These are phyloP conservation scores for Stomatorhinus ivindoensis DNA, from an alignment of 2,113 vertebrate genomes.

Conservation along the genomic window DNA sequence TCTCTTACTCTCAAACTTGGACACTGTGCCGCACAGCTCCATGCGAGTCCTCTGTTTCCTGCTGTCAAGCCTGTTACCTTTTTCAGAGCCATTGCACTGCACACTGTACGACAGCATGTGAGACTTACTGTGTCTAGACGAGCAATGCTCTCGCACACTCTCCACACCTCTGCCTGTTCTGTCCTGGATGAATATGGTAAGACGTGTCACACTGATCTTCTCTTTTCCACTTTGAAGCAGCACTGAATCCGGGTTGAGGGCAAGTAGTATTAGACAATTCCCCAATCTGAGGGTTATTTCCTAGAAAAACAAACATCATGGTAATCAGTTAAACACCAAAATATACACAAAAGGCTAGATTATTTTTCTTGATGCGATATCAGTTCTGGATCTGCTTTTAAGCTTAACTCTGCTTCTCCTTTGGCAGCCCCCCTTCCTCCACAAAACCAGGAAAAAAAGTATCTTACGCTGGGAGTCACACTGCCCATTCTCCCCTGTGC, in stretches of 20 bases:
- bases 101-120: not conserved
- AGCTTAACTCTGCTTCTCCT: not conserved
- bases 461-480: not conserved
- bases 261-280: not conserved
- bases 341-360: not conserved
- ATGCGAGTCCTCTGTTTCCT: not conserved
- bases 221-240: not conserved
- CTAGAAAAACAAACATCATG: not conserved
- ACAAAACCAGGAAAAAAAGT: slow-evolving; percentile 4
- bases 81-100: not conserved
- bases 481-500: not conserved
- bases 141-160: not conserved
- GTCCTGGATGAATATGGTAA: not conserved
- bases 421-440: not conserved
- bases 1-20: not conserved
- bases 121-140: not conserved
- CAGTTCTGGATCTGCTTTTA: not conserved
- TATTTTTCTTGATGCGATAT: not conserved
- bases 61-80: not conserved
- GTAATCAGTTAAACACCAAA: not conserved
- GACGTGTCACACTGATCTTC: not conserved
- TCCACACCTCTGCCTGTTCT: not conserved
- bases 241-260: not conserved
- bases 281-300: not conserved
- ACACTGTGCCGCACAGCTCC: not conserved